Base-by-base conservation (phyloP, 64 coral and sea anemone species). In the Montipora sp. region DNA sequence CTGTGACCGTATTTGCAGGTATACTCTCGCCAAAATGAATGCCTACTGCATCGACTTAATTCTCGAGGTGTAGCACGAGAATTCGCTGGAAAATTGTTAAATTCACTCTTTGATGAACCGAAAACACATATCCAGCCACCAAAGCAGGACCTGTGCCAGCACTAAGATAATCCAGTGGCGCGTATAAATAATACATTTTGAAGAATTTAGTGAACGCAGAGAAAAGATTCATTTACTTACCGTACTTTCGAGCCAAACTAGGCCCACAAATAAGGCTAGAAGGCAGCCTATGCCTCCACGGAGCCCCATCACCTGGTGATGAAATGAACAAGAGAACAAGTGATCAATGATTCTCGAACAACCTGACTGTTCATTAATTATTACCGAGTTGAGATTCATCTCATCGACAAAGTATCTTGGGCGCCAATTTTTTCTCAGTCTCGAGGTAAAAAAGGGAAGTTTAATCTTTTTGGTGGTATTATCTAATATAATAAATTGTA, bases 111-210 rank as follows among this genome's bases (percentile, higher is more conserved):
- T n/a, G 46, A 61, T 84, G 13, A 76, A 85, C 59, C 53, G 58
- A 69, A 55, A 84, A 63, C 61, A 83, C 80, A 92, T 80, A 24
- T 63, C 80, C 14, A 84, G 21, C 82, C 61, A 85, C 82, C 82
- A 45, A 71, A 85, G 48, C 11, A 72, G 15, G 65, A 85, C 82
- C 82, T 85, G 82, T 16, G 16, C 46, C 0, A 19, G 61, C 6
- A 50, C 82, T 85, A 85, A 85, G 65, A 71, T 85, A 72, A 85
- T 72, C 82, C 65, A 71, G 19, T 70, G 82, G 82, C 65, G 82
- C 87, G 87, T 79, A 97, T 97, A 53, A 97, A 97, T 97, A 94
- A 97, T 94, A 94, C 92, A 94, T 97, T 88, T 70, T 68, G 90
- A 94, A 51, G 84, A 58, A 51, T 85, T 24, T 69, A 51, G 77